Base-by-base conservation (phyloP, 2,888 invertebrate species). In the Xylota sylvarum region DNA sequence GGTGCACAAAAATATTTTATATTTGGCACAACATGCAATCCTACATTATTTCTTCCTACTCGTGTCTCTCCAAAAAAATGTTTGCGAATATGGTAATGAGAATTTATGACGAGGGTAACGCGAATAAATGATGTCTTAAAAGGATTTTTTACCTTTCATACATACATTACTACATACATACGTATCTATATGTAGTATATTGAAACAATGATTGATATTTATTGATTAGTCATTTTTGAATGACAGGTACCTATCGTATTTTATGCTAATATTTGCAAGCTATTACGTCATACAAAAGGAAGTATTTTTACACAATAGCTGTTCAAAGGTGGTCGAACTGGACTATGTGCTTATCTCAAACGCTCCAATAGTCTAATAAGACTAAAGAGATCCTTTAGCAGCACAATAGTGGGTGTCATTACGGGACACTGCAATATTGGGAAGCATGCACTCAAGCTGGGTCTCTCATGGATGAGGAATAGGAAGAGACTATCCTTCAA, bases 51-150 rank as follows among this genome's bases (percentile, higher is more conserved):
- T 46, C 23, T 73, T 3, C 23, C 10, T 19, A 48, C 32, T 19
- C 40, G 17, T 17, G 9, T 65, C 56, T 73, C 14, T 4, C 19
- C 1, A 43, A 43, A 2, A 46, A 46, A 80, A 32, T 72, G 3
- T 64, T 73, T 81, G 81, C 81, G 50, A 81, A 82, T 58, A 72
- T 62, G 62, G 48, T 86, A 86, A 86, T 86, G 86, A 82, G 64
- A 73, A 86, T 86, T 86, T 86, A 86, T 86, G 86, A 86, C 46
- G 50, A 82, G 86, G 86, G 77, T 86, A 76, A 82, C 82, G 32
- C 46, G 70, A 46, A 76, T 70, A 81, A 72, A 73, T 69, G 81
- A 81, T 52, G 43, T n/a, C 60, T 43, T 77, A 56, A 69, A 77
- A 81, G 73, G 73, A 56, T 50, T 40, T 60, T 46, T 19, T 43